Percentiles rank a stretch among this genome's conserved stretches.
Evolutionary conservation across 2,888 invertebrate genomes (phyloP).

Genomic region (Trypoxylon attenuatum): DNA sequence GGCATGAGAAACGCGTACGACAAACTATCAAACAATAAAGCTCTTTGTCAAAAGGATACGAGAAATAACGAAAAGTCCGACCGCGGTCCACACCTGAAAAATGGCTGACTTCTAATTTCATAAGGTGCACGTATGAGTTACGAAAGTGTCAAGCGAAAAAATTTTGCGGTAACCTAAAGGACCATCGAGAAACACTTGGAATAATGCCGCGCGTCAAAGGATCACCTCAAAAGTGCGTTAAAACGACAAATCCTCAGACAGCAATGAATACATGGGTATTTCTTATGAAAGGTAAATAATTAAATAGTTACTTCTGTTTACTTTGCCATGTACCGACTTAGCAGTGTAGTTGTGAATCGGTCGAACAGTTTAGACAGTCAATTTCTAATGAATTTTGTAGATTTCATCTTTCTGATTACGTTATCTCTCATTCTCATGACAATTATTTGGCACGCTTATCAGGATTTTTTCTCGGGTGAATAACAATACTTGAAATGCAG

Average conservation of each 20-base stretch:
- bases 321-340: not conserved
- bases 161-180: conserved; percentile 44
- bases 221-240: conserved; percentile 76
- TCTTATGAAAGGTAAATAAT: conserved; percentile 79
- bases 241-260: conserved; percentile 76
- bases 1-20: too few relatives aligned
- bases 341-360: not conserved
- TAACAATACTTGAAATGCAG: too few relatives aligned
- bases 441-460: too few relatives aligned
- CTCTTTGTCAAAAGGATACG: too few relatives aligned
- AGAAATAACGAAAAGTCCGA: conserved; percentile 23
- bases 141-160: conserved; percentile 23
- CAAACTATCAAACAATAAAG: too few relatives aligned
- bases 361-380: not conserved
- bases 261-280: conserved; percentile 83
- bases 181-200: conserved; percentile 23
- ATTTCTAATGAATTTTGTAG: too few relatives aligned
- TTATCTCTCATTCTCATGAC: too few relatives aligned
- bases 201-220: conserved; percentile 76
- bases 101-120: conserved; percentile 51
- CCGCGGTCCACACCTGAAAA: conserved; percentile 38
- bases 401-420: too few relatives aligned
- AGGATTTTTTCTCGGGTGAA: too few relatives aligned
- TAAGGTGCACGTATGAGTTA: conserved; percentile 8
- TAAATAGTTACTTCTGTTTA: not conserved